phyloP scores from a whole-genome alignment of 2,797 vertebrate genomes.

The Silurus aristotelis region DNA sequence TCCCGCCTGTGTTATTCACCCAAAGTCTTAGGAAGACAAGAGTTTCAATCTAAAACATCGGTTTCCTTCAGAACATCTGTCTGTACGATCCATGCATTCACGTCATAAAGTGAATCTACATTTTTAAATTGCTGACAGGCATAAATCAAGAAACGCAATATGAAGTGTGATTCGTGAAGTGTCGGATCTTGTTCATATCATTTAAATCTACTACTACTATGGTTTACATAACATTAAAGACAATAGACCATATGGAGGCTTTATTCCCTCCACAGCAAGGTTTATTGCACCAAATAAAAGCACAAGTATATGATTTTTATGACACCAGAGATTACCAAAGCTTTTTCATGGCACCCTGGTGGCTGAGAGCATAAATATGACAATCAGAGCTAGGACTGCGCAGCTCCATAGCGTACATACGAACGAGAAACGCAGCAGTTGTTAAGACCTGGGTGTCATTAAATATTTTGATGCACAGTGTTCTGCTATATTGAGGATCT shows the following conservation, averaged over 20 bases:
- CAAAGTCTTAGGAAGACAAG: not conserved
- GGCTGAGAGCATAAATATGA: constrained; percentile 71
- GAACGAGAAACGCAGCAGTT: constrained; percentile 13
- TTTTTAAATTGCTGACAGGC: constrained; percentile 35
- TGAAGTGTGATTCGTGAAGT: constrained; percentile 45
- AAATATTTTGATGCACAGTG: constrained; percentile 48
- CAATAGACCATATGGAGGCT: constrained; percentile 73
- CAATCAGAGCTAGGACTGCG: constrained; percentile 63
- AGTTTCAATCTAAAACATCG: not conserved
- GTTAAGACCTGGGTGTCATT: constrained; percentile 36
- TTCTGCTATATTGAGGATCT: constrained; percentile 1
- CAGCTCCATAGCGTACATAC: constrained; percentile 25
- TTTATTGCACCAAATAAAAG: constrained; percentile 76
- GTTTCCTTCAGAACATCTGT: constrained; percentile 10
- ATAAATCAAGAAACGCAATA: constrained; percentile 44
- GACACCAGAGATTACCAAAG: constrained; percentile 71
- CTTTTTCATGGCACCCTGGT: constrained; percentile 70
- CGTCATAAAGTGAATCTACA: constrained; percentile 45
- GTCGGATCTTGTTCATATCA: constrained; percentile 63
- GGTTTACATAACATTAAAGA: constrained; percentile 66
- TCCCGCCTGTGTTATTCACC: not conserved
- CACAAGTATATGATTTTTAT: constrained; percentile 73
- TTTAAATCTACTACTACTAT: constrained; percentile 64
- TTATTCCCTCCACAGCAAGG: constrained; percentile 70
- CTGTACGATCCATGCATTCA: constrained; percentile 10